Conservation (phyloP, 2,113 vertebrate species). For the Lanius ludovicianus region DNA sequence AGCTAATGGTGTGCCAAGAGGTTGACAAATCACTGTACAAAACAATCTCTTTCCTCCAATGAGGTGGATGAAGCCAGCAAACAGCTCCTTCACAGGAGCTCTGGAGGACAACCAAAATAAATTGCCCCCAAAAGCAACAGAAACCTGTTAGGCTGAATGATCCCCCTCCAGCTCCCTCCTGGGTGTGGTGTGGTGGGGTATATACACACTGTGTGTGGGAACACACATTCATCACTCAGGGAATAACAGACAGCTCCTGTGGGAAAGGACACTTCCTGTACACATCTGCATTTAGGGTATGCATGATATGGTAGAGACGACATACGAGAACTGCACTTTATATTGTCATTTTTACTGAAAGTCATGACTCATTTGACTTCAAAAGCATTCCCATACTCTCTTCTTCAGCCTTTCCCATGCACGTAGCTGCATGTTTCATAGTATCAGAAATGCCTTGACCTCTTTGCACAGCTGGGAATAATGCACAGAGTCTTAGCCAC, state of each 20-base stretch:
- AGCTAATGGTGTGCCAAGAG: not conserved
- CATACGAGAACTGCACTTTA: not conserved
- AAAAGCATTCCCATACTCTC: not conserved
- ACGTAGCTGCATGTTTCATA: not conserved
- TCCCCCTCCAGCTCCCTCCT: not conserved
- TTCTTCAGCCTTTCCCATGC: not conserved
- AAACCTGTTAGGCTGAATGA: not conserved
- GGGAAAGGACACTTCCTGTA: not conserved
- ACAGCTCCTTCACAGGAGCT: not conserved
- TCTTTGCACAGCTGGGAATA: not conserved
- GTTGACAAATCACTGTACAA: not conserved
- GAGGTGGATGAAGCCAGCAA: not conserved
- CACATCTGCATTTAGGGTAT: fast-evolving
- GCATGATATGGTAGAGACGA: no score
- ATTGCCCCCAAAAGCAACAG: not conserved
- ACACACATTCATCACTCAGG: not conserved
- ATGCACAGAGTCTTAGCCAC: not conserved
- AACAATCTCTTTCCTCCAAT: not conserved
- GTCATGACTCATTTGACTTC: not conserved
- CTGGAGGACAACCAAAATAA: not conserved
- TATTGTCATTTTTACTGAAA: not conserved
- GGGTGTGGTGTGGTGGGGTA: not conserved
- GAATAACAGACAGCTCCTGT: not conserved
- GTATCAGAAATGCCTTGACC: not conserved
- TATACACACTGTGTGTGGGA: not conserved